Base-by-base conservation (phyloP, 2,888 invertebrate species). In the Patella caerulea region DNA sequence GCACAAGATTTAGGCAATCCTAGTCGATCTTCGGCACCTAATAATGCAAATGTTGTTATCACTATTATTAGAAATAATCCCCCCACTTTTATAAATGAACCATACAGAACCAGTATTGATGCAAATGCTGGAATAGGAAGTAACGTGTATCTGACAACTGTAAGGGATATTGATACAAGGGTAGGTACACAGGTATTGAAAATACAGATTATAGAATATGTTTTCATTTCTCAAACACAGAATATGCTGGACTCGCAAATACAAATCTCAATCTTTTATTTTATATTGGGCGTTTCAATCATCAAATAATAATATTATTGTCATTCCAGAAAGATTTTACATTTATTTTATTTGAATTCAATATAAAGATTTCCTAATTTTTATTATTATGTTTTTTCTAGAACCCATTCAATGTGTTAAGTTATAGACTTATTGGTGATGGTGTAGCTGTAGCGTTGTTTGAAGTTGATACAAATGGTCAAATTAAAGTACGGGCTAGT, bases 401-500 rank as follows among this genome's bases (percentile, higher is more conserved):
- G 85, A 55, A 53, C 4, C 86, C 86, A 70, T 88, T 87, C 76
- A 84, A 84, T 54, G 70, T 75, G 29, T 73, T 86, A 3, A 79
- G 76, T 12, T 90, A 86, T 78, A 77, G 77, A 9, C 71, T 85
- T 34, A 81, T 83, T 73, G 85, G 84, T 45, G 86, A 88, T 72
- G 78, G 75, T n/a, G 70, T 80, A 9, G 74, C 81, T 2, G 24
- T 19, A 7, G 79, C 75, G 9, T 88, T 78, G 78, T 90, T 90
- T 78, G 69, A 71, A 15, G 80, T 90, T 9, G 82, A 87, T 69
- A 17, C 81, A 14, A 71, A 24, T n/a, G 90, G 90, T 59, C 73
- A 78, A 9, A 78, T 90, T 5, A 79, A 72, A 77, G 79, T 75
- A 34, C 55, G 52, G 15, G 11, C 19, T 65, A 4, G 19, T 75